Evolutionary conservation across 2,888 invertebrate species (phyloP).

Genomic region (Phrixothrix hirtus): DNA sequence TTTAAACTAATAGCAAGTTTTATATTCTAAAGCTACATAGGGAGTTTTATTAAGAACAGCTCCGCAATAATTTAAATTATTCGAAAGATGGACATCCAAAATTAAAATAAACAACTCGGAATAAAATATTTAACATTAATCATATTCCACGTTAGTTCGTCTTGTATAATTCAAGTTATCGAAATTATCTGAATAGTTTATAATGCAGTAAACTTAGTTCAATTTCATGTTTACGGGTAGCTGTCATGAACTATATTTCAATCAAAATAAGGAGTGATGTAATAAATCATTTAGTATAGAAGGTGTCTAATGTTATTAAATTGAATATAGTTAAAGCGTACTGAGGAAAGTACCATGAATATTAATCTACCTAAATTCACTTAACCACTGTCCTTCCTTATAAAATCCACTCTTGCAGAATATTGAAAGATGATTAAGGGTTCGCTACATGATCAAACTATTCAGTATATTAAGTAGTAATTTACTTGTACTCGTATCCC

Average conservation of each 20-base stretch:
- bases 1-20: no score
- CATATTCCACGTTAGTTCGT: background rate
- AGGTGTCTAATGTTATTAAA: constrained; percentile 12
- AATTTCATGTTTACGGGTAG: constrained; percentile 7
- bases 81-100: no score
- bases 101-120: no score
- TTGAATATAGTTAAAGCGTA: constrained; percentile 5
- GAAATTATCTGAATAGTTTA: constrained; percentile 7
- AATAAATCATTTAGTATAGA: constrained; percentile 18
- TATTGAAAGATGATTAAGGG: constrained; percentile 11
- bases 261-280: constrained; percentile 10
- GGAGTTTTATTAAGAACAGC: no score
- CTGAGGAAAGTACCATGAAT: constrained; percentile 3
- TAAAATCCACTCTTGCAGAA: constrained; percentile 4
- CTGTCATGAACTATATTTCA: constrained; percentile 18
- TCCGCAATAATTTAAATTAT: no score
- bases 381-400: constrained; percentile 6
- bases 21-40: no score
- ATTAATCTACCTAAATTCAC: constrained; percentile 10
- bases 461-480: background rate
- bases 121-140: background rate
- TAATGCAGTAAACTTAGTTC: constrained; percentile 2
- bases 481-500: no score
- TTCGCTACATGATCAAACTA: constrained; percentile 1
- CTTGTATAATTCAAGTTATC: background rate